Base-by-base conservation (phyloP, 1,140 invertebrate genomes). In the Lordiphosa collinella region DNA sequence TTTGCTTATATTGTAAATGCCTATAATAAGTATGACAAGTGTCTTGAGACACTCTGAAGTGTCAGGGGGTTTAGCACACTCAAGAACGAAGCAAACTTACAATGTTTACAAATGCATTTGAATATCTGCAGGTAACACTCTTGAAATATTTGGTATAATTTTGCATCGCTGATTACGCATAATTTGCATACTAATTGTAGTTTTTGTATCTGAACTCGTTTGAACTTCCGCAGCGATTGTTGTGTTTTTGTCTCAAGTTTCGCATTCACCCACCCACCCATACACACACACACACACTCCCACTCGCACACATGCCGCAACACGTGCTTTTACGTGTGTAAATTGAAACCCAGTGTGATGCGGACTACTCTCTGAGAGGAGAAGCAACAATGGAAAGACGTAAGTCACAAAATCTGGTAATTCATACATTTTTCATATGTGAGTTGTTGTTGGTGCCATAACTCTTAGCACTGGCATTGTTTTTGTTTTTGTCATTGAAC, bases 351-450 rank as follows among this genome's bases (percentile, higher is more conserved):
- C 57, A 54, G 37, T 55, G 47, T 29, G 41, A 55, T 40, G 22
- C 40, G 34, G 29, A 38, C 53, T n/a, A n/a, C 5, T 8, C 6
- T 22, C 11, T 13, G 7, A 11, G 12, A 12, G 29, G 10, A n/a
- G 14, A 1, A 34, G 11, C 29, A 66, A 80, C 76, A 82, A 82
- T 82, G 49, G 57, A 37, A 52, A 71, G 31, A 71, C 74, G 76
- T 67, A 82, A 82, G 76, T 80, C 75, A 61, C 75, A 62, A 57
- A 48, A 41, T 60, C 60, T 75, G 76, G 71, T 82, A 76, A 82
- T 82, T 66, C 78, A 82, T 82, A 60, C 59, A 41, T 80, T 41
- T 52, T 10, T 8, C 41, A 29, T 41, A 2, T 14, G 5, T 47
- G 38, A 37, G 38, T 44, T 36, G 9, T 31, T 50, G 47, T 50